Conservation (phyloP, 2,113 vertebrate genomes). For the Cephalopholis sonnerati region DNA sequence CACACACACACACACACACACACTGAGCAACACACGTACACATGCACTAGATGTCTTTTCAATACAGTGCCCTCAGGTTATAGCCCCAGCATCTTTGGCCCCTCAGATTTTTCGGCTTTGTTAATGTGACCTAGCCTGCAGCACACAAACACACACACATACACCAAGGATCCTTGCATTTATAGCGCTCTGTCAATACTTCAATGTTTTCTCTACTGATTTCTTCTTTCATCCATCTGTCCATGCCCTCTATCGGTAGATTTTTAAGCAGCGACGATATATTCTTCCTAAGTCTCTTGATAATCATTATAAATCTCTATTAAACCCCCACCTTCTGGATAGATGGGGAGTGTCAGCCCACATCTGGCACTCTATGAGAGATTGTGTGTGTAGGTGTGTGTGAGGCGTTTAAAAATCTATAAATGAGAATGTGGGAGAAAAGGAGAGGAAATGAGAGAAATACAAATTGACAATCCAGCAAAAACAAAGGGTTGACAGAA, state of each 20-base stretch:
- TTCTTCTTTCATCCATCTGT: conserved; percentile 5
- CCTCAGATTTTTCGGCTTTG: conserved; percentile 56
- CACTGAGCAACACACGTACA: conserved; percentile 22
- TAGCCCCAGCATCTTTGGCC: conserved; percentile 54
- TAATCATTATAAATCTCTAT: conserved; percentile 79
- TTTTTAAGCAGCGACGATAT: conserved; percentile 50
- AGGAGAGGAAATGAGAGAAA: conserved; percentile 64
- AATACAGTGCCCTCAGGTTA: conserved; percentile 64
- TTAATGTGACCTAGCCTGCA: conserved; percentile 68
- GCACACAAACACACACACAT: conserved; percentile 32
- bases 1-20: conserved; percentile 5
- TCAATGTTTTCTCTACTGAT: conserved; percentile 4
- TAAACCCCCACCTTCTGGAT: conserved; percentile 74
- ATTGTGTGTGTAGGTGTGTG: conserved; percentile 4
- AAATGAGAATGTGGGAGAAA: conserved; percentile 55
- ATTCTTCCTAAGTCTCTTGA: conserved; percentile 61
- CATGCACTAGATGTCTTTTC: conserved; percentile 48
- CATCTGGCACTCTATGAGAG: conserved; percentile 57
- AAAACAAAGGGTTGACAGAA: conserved; percentile 76
- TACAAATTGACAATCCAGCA: conserved; percentile 72
- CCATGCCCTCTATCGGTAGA: conserved; percentile 30
- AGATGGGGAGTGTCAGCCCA: conserved; percentile 71
- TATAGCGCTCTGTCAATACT: conserved; percentile 30
- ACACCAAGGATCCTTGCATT: conserved; percentile 16
- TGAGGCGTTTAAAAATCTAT: conserved; percentile 55